Conservation (phyloP, 2,797 vertebrate species). For the Sebastes goodei region DNA sequence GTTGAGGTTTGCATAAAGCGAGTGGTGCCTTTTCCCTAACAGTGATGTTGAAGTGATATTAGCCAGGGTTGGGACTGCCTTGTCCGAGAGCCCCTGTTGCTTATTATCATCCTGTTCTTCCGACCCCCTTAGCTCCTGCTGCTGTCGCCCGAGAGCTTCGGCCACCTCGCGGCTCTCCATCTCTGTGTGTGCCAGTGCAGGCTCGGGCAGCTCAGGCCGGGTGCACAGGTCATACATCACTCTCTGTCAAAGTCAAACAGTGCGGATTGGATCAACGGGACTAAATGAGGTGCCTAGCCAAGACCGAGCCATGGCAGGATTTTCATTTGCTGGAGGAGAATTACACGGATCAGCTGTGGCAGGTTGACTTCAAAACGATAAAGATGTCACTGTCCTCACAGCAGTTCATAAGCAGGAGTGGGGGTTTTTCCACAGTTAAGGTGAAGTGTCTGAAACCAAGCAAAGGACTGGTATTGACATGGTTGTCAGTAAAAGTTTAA, state of each 20-base stretch:
- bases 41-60: conserved; percentile 56
- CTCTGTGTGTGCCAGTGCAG: conserved; percentile 43
- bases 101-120: conserved; percentile 36
- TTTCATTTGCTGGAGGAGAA: conserved; percentile 49
- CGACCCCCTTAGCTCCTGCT: conserved; percentile 42
- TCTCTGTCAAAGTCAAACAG: conserved; percentile 56
- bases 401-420: conserved; percentile 16
- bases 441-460: conserved; percentile 42
- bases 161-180: conserved; percentile 67
- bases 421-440: not conserved
- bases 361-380: conserved; percentile 25
- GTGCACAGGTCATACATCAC: conserved; percentile 84
- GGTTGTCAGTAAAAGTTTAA: not conserved
- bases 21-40: conserved; percentile 83
- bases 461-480: conserved; percentile 18
- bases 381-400: conserved; percentile 11
- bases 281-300: conserved; percentile 34
- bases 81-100: conserved; percentile 33
- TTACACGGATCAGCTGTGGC: conserved; percentile 40
- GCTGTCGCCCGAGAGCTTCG: conserved; percentile 56
- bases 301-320: conserved; percentile 46
- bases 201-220: conserved; percentile 73
- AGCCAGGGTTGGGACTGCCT: conserved; percentile 37
- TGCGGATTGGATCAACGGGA: conserved; percentile 45
- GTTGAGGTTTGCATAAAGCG: conserved; percentile 80